Percentiles rank a stretch among this genome's conserved stretches.
phyloP scores from a whole-genome alignment of 2,113 vertebrate genomes.

The Urocynchramus pylzowi region DNA sequence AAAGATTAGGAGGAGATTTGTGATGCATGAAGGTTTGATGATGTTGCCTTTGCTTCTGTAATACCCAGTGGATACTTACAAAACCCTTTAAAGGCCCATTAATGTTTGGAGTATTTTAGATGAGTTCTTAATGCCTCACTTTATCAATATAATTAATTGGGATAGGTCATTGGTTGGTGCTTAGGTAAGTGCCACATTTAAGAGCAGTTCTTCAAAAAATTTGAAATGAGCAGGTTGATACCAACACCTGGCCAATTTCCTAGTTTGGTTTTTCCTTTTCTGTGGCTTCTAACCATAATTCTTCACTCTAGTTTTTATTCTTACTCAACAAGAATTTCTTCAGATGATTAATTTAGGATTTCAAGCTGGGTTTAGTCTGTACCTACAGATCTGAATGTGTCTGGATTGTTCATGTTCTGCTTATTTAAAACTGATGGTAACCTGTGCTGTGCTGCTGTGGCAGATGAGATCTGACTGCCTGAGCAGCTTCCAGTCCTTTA shows the following conservation, averaged over 20 bases:
- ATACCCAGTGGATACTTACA: not conserved
- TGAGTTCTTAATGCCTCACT: not conserved
- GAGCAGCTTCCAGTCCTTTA: not conserved
- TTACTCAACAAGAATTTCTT: not conserved
- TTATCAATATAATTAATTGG: not conserved
- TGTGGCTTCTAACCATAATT: not conserved
- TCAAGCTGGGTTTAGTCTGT: not conserved
- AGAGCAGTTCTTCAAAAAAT: not conserved
- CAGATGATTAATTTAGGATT: not conserved
- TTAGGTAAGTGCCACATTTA: not conserved
- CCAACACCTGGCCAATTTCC: not conserved
- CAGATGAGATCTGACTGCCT: not conserved
- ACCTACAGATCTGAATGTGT: not conserved
- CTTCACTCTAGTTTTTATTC: not conserved
- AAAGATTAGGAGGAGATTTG: not conserved
- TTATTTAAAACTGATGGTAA: not conserved
- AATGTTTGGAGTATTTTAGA: not conserved
- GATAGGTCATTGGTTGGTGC: not conserved
- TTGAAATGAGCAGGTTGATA: not conserved
- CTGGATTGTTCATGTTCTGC: not conserved
- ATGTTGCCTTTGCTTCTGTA: not conserved
- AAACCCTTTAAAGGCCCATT: not conserved
- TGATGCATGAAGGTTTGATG: not conserved
- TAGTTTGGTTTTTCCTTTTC: not conserved
- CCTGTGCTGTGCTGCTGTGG: not conserved